Percentiles rank a stretch among this genome's conserved stretches.
These are phyloP conservation scores for mouse (Mus musculus) DNA, from an alignment of 2,113 vertebrate species.

Conservation along the genomic window GRCm39 chr14:75224001-75224500, in stretches of 20 bases:
- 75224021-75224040: background rate
- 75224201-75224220: too few relatives aligned
- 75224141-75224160: background rate
- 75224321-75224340: background rate
- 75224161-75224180: too few relatives aligned
- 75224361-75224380: background rate
- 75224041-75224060: background rate
- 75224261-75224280: background rate
- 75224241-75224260: background rate
- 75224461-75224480: background rate
- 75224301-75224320: background rate
- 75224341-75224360: background rate
- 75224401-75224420: background rate
- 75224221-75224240: background rate
- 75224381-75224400: background rate
- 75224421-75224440: background rate
- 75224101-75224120: background rate
- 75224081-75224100: background rate
- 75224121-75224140: background rate
- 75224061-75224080: background rate
- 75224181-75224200: background rate
- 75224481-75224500: background rate
- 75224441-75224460: background rate
- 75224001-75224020: background rate
- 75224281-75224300: background rate